A percentile compares a stretch with the other conserved stretches of the same genome.
These are phyloP conservation scores for Hanleya hanleyi DNA, from an alignment of 2,888 invertebrate species.

Conservation along the genomic window DNA sequence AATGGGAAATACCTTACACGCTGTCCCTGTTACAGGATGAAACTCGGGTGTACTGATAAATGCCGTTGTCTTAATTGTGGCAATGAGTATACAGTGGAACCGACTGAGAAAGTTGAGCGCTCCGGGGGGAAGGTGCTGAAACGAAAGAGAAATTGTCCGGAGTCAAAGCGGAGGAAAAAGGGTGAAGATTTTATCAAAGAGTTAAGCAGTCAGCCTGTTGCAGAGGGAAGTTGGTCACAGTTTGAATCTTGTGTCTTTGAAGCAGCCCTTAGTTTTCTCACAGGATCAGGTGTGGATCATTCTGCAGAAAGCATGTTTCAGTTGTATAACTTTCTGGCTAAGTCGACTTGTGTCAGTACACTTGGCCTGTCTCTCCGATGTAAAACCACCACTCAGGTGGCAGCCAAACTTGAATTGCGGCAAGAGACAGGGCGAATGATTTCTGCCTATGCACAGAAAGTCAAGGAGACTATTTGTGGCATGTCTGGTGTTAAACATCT, in stretches of 20 bases:
- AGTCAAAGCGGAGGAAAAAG: not conserved
- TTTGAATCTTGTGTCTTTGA: constrained; percentile 1
- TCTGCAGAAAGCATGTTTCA: not conserved
- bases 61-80: constrained; percentile 3
- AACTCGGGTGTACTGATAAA: not conserved
- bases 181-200: not conserved
- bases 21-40: not conserved
- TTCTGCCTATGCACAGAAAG: too few relatives aligned
- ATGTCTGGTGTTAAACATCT: too few relatives aligned
- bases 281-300: not conserved
- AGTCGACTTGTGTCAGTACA: not conserved
- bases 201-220: not conserved
- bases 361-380: not conserved
- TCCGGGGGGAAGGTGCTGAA: not conserved
- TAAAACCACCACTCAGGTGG: not conserved
- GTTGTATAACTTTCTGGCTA: not conserved
- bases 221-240: not conserved
- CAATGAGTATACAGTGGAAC: not conserved
- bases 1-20: not conserved
- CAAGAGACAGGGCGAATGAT: too few relatives aligned
- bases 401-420: too few relatives aligned
- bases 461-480: too few relatives aligned
- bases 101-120: not conserved
- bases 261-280: not conserved
- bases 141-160: not conserved